Evolutionary conservation across 2,113 vertebrate species (phyloP).

Genomic region (Amphilophus citrinellus): DNA sequence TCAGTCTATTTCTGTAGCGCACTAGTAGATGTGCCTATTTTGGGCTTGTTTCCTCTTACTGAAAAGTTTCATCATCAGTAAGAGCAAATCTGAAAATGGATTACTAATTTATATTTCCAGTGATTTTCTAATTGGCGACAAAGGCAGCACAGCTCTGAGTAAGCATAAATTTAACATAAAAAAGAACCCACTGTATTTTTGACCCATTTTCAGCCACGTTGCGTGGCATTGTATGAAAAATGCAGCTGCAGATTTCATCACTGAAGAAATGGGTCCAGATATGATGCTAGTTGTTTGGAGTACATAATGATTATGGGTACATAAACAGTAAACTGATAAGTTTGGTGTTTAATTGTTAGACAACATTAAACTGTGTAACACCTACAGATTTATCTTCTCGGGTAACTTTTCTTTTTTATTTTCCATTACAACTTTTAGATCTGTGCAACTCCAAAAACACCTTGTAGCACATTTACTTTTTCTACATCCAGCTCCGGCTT

Average conservation of each 20-base stretch:
- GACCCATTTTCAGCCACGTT: not conserved
- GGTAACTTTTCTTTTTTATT: not conserved
- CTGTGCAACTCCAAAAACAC: not conserved
- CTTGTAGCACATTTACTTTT: not conserved
- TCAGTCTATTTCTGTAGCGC: not conserved
- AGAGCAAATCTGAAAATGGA: not conserved
- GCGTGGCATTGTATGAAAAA: not conserved
- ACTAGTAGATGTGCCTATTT: not conserved
- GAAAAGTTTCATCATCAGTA: not conserved
- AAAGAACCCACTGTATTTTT: not conserved
- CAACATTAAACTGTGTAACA: not conserved
- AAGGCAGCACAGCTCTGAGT: not conserved
- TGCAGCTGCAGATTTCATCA: not conserved
- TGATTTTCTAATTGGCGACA: not conserved
- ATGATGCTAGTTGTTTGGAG: not conserved
- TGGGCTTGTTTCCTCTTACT: not conserved
- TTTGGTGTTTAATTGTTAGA: not conserved
- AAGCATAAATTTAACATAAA: not conserved
- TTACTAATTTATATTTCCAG: not conserved
- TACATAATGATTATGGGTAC: not conserved
- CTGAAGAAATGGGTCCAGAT: not conserved
- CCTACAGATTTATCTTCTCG: not conserved
- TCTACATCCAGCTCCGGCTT: not conserved
- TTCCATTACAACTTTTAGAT: not conserved
- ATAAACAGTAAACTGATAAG: not conserved